Percentiles rank a stretch among this genome's conserved stretches.
Conservation (phyloP, 2,113 vertebrate species). For the Pelusios castaneus region DNA sequence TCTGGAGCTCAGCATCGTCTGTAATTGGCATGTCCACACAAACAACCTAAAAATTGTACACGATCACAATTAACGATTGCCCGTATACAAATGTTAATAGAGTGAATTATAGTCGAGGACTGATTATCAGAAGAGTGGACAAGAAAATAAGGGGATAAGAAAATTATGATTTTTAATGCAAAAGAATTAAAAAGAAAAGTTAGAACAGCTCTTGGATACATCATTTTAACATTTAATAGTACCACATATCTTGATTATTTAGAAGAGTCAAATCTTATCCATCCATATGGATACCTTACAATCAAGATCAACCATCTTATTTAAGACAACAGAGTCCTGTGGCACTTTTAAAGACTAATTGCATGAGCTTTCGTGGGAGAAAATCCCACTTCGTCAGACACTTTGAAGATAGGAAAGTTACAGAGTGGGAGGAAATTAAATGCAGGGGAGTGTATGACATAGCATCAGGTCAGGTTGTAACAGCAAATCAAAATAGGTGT, state of each 20-base stretch:
- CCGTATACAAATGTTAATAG: slow-evolving; percentile 3
- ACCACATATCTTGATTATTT: slow-evolving; percentile 31
- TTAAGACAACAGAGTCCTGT: too few relatives aligned
- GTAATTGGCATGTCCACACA: slow-evolving; percentile 88
- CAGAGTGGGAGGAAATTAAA: too few relatives aligned
- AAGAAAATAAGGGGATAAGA: not conserved
- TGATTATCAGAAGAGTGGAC: not conserved
- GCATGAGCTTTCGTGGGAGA: too few relatives aligned
- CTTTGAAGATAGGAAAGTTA: too few relatives aligned
- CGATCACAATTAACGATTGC: not conserved
- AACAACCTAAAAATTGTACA: slow-evolving; percentile 81
- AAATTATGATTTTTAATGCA: slow-evolving; percentile 9
- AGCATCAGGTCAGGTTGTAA: too few relatives aligned
- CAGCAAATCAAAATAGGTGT: too few relatives aligned
- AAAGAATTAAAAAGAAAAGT: slow-evolving; percentile 50
- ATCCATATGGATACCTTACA: not conserved
- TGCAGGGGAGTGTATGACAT: too few relatives aligned
- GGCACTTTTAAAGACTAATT: too few relatives aligned
- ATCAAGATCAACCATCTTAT: slow-evolving; percentile 48
- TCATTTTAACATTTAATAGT: slow-evolving; percentile 27
- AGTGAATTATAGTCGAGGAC: not conserved
- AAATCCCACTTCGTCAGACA: too few relatives aligned
- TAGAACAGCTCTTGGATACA: slow-evolving; percentile 20
- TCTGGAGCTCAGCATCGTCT: slow-evolving; percentile 91
- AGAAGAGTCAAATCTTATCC: slow-evolving; percentile 44